A percentile compares a stretch with the other conserved stretches of the same genome.
phyloP scores from a whole-genome alignment of 1,140 invertebrate genomes.

The Galendromus occidentalis region DNA sequence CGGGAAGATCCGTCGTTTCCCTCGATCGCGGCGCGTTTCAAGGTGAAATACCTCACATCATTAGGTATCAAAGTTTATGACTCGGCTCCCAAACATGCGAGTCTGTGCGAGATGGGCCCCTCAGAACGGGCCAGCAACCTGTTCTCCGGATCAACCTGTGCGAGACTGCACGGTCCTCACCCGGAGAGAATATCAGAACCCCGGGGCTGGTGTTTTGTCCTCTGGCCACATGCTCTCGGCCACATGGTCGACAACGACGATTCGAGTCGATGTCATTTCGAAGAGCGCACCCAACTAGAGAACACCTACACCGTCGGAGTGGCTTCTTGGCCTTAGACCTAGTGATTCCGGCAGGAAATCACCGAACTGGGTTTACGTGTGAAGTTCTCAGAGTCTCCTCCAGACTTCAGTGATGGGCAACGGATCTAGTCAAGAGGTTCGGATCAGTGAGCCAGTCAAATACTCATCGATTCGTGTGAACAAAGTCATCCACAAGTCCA shows the following conservation, averaged over 20 bases:
- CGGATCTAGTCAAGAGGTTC: neutral
- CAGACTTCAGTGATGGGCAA: neutral
- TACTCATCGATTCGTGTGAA: neutral
- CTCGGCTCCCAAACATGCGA: too few species aligned
- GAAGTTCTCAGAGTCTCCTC: too few species aligned
- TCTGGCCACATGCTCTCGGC: neutral
- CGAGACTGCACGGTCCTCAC: neutral
- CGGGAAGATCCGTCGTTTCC: too few species aligned
- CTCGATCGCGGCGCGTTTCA: too few species aligned
- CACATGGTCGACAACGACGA: neutral
- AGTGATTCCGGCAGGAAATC: neutral
- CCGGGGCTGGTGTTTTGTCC: neutral
- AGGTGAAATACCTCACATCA: too few species aligned
- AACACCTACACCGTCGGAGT: neutral
- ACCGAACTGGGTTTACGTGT: neutral
- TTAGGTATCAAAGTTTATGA: too few species aligned
- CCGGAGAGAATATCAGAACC: neutral
- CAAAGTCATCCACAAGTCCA: neutral
- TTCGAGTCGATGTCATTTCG: conserved; percentile 1
- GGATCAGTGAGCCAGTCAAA: neutral
- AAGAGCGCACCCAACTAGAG: neutral
- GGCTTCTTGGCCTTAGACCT: neutral
- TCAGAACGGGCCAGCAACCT: neutral
- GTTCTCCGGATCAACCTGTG: conserved; percentile 10
- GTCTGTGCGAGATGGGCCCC: too few species aligned